These are phyloP conservation scores for Spisula subtruncata DNA, from an alignment of 2,888 invertebrate species.

Conservation along the genomic window DNA sequence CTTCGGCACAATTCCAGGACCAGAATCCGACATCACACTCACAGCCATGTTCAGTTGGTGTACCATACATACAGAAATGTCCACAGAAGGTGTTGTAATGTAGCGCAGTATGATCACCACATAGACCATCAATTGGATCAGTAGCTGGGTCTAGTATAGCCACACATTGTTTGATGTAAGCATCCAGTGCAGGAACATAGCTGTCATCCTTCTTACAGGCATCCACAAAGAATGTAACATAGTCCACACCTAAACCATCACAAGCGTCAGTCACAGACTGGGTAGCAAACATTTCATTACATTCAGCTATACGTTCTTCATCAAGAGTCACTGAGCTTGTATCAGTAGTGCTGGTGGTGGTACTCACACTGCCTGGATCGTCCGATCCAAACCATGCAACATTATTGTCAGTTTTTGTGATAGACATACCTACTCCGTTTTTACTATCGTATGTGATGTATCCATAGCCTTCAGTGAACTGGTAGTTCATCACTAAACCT, in stretches of 20 bases:
- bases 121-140: constrained; percentile 67
- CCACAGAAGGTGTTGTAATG: constrained; percentile 72
- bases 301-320: constrained; percentile 26
- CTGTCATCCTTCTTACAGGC: constrained; percentile 58
- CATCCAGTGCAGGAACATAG: constrained; percentile 62
- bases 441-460: constrained; percentile 51
- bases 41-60: constrained; percentile 60
- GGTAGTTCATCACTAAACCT: constrained; percentile 51
- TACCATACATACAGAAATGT: constrained; percentile 61
- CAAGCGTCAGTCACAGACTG: constrained; percentile 45
- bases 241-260: constrained; percentile 47
- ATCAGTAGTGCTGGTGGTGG: not conserved
- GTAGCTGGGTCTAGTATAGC: constrained; percentile 55
- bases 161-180: constrained; percentile 71
- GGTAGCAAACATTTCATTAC: constrained; percentile 42
- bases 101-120: constrained; percentile 63
- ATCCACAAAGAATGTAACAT: constrained; percentile 50
- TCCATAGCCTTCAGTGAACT: constrained; percentile 64
- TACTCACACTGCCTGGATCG: constrained; percentile 43
- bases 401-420: constrained; percentile 38
- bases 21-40: constrained; percentile 69
- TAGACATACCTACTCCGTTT: constrained; percentile 45
- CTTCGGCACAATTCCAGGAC: constrained; percentile 68
- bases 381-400: constrained; percentile 60
- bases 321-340: not conserved